A percentile compares a stretch with the other conserved stretches of the same genome.
Evolutionary conservation across 2,113 vertebrate species (phyloP).

Genomic region (Notiomystis cincta): DNA sequence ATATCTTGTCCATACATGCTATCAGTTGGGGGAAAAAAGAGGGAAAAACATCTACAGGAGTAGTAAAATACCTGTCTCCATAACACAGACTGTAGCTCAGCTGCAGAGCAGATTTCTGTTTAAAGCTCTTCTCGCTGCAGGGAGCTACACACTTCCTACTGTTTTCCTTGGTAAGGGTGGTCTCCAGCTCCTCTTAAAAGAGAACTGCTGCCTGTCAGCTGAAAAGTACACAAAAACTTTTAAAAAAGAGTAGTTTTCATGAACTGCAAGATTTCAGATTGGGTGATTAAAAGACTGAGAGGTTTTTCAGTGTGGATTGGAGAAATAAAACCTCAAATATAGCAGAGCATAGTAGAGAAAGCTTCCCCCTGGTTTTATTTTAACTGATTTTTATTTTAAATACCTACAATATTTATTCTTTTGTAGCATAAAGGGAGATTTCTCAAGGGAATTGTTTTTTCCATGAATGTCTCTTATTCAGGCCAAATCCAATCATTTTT

Average conservation of each 20-base stretch:
- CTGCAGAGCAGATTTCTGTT: background rate
- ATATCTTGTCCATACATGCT: background rate
- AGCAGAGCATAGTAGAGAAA: background rate
- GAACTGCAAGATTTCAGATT: background rate
- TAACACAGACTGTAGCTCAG: background rate
- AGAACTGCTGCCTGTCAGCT: background rate
- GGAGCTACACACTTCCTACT: background rate
- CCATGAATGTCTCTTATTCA: background rate
- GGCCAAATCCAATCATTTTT: background rate
- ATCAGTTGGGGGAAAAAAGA: background rate
- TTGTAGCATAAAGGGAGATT: background rate
- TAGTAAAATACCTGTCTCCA: background rate
- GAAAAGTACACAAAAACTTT: background rate
- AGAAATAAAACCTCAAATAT: background rate
- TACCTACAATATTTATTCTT: background rate
- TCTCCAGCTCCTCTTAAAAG: background rate
- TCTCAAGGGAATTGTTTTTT: background rate
- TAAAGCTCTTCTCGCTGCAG: background rate
- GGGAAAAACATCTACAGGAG: fast-evolving
- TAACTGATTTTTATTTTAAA: background rate
- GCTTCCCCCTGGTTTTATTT: background rate
- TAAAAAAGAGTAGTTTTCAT: background rate
- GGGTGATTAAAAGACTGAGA: background rate
- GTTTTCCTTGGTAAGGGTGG: background rate
- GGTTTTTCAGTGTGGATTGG: background rate